These are phyloP conservation scores for Trypoxylus dichotomus DNA, from an alignment of 1,140 invertebrate species.

Conservation along the genomic window DNA sequence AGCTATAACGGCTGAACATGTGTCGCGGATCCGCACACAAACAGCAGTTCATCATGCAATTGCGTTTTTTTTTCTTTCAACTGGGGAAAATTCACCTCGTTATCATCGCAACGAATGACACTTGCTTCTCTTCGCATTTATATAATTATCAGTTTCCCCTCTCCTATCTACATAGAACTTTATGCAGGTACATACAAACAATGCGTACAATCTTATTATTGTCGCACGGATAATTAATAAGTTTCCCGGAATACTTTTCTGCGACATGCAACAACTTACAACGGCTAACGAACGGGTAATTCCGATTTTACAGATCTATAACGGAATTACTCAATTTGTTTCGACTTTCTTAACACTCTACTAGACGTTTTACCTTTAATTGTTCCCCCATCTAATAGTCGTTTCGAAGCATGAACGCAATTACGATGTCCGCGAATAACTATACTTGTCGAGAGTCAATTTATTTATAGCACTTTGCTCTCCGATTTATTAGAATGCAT, in stretches of 20 bases:
- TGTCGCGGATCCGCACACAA: background rate
- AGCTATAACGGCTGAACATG: conserved; percentile 6
- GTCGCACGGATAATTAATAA: conserved; percentile 14
- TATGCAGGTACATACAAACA: background rate
- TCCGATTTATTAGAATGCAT: background rate
- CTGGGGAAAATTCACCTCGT: background rate
- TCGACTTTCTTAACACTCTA: background rate
- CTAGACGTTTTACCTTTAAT: background rate
- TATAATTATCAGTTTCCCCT: conserved; percentile 2
- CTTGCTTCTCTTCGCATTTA: background rate
- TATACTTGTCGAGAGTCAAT: background rate
- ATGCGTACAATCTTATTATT: background rate
- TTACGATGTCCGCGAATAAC: background rate
- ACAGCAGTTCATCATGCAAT: background rate
- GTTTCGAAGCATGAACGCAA: background rate
- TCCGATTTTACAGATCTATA: conserved; percentile 12
- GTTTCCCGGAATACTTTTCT: conserved; percentile 1
- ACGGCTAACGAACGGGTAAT: conserved; percentile 15
- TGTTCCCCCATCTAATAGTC: background rate
- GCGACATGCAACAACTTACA: background rate
- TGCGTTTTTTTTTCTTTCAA: conserved; percentile 18
- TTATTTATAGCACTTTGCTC: background rate
- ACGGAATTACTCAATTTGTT: conserved; percentile 20
- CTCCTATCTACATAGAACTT: background rate
- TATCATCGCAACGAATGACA: background rate